Percentiles rank a stretch among this genome's conserved stretches.
Evolutionary conservation across 2,113 vertebrate species (phyloP).

Genomic region (Catharus fuscescens): DNA sequence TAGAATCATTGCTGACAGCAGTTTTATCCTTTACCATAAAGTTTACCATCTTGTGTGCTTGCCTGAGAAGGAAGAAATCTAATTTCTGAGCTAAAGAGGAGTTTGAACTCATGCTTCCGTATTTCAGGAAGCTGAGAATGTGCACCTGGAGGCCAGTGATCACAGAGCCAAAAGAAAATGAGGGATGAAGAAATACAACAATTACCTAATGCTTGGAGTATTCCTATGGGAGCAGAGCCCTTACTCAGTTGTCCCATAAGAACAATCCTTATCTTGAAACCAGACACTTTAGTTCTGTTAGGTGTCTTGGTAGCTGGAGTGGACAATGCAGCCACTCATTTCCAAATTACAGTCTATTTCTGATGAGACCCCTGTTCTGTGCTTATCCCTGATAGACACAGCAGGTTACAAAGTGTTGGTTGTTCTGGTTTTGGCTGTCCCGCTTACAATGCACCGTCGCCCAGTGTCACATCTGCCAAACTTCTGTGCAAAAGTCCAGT

Average conservation of each 20-base stretch:
- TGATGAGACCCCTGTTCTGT: background rate
- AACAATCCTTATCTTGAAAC: background rate
- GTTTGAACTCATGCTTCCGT: rapidly evolving
- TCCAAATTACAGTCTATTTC: background rate
- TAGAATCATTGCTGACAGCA: background rate
- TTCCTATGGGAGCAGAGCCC: background rate
- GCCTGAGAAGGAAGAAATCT: background rate
- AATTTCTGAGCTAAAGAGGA: background rate
- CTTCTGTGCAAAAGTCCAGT: background rate
- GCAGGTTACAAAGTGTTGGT: background rate
- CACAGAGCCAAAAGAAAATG: background rate
- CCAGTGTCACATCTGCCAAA: background rate
- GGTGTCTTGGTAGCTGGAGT: background rate
- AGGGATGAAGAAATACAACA: background rate
- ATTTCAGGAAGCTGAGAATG: background rate
- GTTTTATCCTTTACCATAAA: background rate
- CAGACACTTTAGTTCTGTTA: background rate
- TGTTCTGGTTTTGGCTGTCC: background rate
- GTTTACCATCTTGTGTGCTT: background rate
- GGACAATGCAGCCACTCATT: background rate
- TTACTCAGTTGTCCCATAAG: rapidly evolving
- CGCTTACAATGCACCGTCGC: background rate
- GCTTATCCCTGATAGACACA: background rate
- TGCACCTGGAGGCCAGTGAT: background rate
- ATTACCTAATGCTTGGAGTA: background rate